Evolutionary conservation across 1,140 invertebrate genomes (phyloP), one percentile per base, ranked within the genome.

Genomic region (Mya arenaria): DNA sequence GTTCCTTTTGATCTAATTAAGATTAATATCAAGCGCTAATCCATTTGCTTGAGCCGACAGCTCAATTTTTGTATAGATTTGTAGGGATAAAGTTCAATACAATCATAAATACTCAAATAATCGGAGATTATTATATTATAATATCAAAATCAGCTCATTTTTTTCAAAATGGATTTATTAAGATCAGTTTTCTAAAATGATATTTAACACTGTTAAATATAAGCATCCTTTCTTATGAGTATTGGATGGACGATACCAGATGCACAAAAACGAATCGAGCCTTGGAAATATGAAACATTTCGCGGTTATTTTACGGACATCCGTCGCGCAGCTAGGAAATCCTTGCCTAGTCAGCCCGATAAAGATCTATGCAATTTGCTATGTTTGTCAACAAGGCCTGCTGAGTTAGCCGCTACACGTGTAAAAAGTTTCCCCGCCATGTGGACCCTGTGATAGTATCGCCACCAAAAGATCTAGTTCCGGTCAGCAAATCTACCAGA

Each of bases 281-380:
- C 75, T 13, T 68, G 75, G 63, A 79, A 25, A 19, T n/a, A n/a
- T 17, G 75, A 79, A 39, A 41, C 34, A 17, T 79, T 79, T 32
- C 13, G 25, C 39, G 75, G 75, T 17, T 79, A 79, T 30, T 79
- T 79, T 41, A 79, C 75, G 0, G 75, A 79, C 23, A 79, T 79
- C 32, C 41, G 37, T 10, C 75, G 75, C 4, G 75, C 65, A 23
- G 75, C 75, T 17, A 6, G 75, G 23, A 66, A 41, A 30, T 68
- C 75, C 4, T 58, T 79, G 30, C 75, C 75, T n/a, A 34, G 62
- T 36, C 23, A 48, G 58, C 75, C 75, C 52, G 23, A 32, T 36
- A 68, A 58, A 39, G 75, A 79, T 41, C 30, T 79, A 17, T 58
- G 65, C 41, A 32, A 19, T 4, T 34, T 79, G 30, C 75, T 79